A percentile compares a stretch with the other conserved stretches of the same genome.
Conservation (phyloP, 1,140 invertebrate species). For the Neelides sp. region DNA sequence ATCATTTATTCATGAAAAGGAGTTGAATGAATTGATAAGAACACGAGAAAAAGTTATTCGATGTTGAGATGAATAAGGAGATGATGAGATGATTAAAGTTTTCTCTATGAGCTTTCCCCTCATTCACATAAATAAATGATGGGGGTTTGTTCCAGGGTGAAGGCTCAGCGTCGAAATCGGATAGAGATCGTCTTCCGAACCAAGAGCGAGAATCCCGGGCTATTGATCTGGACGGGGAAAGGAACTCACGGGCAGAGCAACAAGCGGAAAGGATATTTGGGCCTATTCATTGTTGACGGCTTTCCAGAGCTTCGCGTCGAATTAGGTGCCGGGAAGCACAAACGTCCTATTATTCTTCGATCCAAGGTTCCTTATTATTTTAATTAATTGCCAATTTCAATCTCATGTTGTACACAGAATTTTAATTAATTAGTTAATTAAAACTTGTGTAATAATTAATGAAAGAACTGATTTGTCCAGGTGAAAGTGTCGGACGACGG, state of each 20-base stretch:
- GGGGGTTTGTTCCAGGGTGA: conserved; percentile 36
- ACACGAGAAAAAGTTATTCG: too few species aligned
- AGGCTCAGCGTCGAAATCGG: conserved; percentile 52
- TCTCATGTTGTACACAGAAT: background rate
- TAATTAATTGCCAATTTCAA: conserved; percentile 1
- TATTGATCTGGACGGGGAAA: conserved; percentile 50
- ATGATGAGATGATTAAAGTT: too few species aligned
- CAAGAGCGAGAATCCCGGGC: conserved; percentile 45
- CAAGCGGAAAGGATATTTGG: conserved; percentile 44
- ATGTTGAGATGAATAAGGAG: too few species aligned
- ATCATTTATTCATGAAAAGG: too few species aligned
- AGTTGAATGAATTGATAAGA: too few species aligned
- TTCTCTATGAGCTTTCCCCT: too few species aligned
- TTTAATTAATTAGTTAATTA: background rate
- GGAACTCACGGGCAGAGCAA: conserved; percentile 34
- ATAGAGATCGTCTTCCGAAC: conserved; percentile 59
- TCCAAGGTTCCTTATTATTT: conserved; percentile 36
- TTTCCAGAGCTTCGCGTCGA: conserved; percentile 50
- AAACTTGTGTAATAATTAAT: conserved; percentile 5
- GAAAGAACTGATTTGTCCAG: conserved; percentile 32
- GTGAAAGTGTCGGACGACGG: conserved; percentile 52
- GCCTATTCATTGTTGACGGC: conserved; percentile 48
- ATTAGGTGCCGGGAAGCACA: conserved; percentile 44
- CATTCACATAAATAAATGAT: too few species aligned
- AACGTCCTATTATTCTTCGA: conserved; percentile 41